Conservation (phyloP, 2,888 invertebrate species). For the Drosophila leonis region DNA sequence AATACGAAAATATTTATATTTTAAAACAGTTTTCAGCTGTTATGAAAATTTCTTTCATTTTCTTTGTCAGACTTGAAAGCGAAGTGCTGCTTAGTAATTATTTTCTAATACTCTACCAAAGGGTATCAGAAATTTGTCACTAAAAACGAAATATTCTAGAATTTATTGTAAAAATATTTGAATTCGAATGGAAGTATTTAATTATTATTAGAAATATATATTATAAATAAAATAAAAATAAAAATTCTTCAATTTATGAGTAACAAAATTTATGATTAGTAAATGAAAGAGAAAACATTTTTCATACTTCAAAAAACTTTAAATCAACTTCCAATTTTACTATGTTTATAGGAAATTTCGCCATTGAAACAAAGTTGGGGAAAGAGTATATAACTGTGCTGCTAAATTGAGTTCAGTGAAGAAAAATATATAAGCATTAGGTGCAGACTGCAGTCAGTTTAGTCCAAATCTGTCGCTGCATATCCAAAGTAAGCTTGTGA, state of each 20-base stretch:
- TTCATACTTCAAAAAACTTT: neutral
- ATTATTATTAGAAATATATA: too few species aligned
- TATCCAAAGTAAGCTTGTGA: neutral
- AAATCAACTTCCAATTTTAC: too few species aligned
- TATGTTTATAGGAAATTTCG: too few species aligned
- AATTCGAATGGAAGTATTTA: too few species aligned
- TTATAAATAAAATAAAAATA: too few species aligned
- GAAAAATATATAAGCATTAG: neutral
- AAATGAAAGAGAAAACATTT: neutral
- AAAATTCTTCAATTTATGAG: too few species aligned
- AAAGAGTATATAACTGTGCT: neutral
- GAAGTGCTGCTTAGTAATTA: neutral
- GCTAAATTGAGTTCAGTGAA: neutral
- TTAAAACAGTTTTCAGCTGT: constrained; percentile 2
- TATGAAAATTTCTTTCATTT: neutral
- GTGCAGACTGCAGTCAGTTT: neutral
- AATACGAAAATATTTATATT: neutral
- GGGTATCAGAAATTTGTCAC: neutral
- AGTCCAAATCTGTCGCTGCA: constrained; percentile 11
- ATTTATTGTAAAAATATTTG: neutral
- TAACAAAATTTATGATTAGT: neutral
- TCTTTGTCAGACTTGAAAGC: neutral
- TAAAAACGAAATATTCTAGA: neutral
- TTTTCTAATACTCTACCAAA: neutral
- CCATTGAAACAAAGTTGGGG: neutral